Conservation (phyloP, 2,113 vertebrate genomes). For the Merops nubicus region DNA sequence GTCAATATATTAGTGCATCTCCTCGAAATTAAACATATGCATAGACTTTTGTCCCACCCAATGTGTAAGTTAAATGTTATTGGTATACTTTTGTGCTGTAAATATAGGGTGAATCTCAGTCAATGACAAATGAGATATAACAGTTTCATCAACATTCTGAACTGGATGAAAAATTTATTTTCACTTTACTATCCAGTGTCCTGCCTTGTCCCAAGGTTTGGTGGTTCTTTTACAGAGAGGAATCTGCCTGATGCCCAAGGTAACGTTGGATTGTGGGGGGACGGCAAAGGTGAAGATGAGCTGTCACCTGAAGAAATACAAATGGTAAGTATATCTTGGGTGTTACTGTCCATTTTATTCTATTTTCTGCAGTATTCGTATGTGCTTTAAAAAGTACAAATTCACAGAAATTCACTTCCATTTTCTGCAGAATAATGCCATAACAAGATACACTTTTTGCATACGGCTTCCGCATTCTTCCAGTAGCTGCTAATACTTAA, state of each 20-base stretch:
- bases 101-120: neutral
- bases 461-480: neutral
- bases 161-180: neutral
- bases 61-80: neutral
- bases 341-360: neutral
- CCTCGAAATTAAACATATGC: fast-evolving
- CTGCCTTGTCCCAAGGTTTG: neutral
- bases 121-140: neutral
- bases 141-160: neutral
- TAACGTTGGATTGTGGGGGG: conserved; percentile 83
- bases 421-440: neutral
- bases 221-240: conserved; percentile 77
- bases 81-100: neutral
- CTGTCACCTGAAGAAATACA: conserved; percentile 96
- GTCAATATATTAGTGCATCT: neutral
- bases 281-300: conserved; percentile 87
- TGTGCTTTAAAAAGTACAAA: neutral
- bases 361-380: neutral
- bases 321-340: conserved; percentile 79
- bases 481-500: neutral
- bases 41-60: neutral
- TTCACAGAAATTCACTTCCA: neutral
- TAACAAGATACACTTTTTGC: neutral
- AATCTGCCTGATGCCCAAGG: conserved; percentile 69
- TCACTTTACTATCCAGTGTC: neutral